Evolutionary conservation across 2,797 vertebrate genomes (phyloP), one percentile per base, ranked within the genome.

Genomic region (Myotis daubentonii): DNA sequence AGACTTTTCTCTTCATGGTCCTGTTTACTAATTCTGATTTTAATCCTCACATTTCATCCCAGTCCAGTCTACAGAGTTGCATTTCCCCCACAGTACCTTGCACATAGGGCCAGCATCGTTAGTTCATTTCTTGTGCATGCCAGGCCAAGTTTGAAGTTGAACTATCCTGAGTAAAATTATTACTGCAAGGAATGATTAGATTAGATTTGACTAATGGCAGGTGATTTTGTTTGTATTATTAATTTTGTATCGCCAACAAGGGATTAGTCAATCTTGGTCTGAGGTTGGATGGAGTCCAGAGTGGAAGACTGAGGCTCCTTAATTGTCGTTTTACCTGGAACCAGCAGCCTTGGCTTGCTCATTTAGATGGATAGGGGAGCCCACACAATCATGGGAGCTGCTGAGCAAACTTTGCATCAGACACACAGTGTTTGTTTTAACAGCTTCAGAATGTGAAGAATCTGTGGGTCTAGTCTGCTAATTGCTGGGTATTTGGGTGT

Each of bases 171-270:
- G 30, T 96, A 87, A 93, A 96, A 95, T 74, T 96, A 84, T 66
- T 96, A 79, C 75, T 96, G 53, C 90, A 91, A 95, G 94, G 80
- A 96, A 97, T 97, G 92, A 93, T 96, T 93, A 94, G 76, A 96
- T 97, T 97, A 94, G 88, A 96, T 95, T 95, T 96, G 91, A 74
- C 94, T 97, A 95, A 97, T 94, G 94, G 74, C 89, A 96, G 92
- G 68, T 98, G 87, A 84, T 96, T 97, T 97, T 96, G 94, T 85
- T 95, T 85, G 49, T 94, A 25, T 97, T 96, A 93, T 96, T 97
- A 94, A 66, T 97, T 97, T 97, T 97, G 82, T 94, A 95, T 94
- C 95, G 91, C 94, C 96, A 94, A 79, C 80, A 89, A 92, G 86
- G 84, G 94, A 98, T 97, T 94, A 96, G 82, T 85, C 95, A 84